Evolutionary conservation across 2,797 vertebrate genomes (phyloP).

Genomic region (Mycteria americana): DNA sequence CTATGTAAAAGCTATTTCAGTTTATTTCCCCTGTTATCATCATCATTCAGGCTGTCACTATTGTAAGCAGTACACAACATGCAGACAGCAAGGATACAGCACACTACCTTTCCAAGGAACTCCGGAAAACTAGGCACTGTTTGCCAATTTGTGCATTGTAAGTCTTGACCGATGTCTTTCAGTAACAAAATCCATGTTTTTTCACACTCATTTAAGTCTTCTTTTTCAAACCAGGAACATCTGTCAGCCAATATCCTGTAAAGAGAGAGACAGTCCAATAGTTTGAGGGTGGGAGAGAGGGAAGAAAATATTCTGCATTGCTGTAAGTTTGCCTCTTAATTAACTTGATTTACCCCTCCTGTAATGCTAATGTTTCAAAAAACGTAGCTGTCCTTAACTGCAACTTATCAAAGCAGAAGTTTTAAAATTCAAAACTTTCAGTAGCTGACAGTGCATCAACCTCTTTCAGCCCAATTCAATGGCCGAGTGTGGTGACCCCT

Average conservation of each 20-base stretch:
- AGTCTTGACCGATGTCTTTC: slow-evolving; percentile 49
- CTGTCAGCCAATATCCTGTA: background rate
- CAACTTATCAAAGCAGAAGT: background rate
- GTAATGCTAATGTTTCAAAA: background rate
- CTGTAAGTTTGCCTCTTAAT: background rate
- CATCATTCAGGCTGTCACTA: background rate
- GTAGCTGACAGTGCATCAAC: background rate
- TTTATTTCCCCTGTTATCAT: background rate
- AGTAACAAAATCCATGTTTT: slow-evolving; percentile 75
- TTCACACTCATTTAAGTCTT: slow-evolving; percentile 68
- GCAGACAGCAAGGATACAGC: background rate
- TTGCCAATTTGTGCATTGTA: slow-evolving; percentile 48
- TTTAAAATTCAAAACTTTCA: background rate
- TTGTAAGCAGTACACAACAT: background rate
- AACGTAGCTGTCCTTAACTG: background rate
- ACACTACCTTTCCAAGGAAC: slow-evolving; percentile 63
- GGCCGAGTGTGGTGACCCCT: background rate
- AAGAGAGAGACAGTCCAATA: background rate
- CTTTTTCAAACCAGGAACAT: slow-evolving; percentile 73
- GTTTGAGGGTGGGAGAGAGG: background rate
- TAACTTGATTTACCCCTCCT: background rate
- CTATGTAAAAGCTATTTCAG: background rate
- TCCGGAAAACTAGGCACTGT: slow-evolving; percentile 72
- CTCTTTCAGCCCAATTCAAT: background rate
- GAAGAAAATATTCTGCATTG: background rate